Evolutionary conservation across 2,797 vertebrate species (phyloP), one percentile per base, ranked within the genome.

Genomic region (Arremon aurantiirostris): DNA sequence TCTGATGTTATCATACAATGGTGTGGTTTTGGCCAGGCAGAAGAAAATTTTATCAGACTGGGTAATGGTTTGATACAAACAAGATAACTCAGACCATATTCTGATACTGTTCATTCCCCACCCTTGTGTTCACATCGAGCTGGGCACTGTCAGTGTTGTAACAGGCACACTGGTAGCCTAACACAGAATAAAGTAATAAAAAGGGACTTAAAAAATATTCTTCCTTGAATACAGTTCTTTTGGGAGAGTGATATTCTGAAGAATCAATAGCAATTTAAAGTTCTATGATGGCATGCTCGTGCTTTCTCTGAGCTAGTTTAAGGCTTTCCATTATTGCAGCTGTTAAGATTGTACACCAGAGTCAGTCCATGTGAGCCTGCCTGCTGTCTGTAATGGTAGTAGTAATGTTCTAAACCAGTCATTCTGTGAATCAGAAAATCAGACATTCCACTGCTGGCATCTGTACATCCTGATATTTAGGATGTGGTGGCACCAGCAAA

Each of bases 1-100:
- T 15, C 8, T 3, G 11, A 6, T 1, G 0, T 50, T 78, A 8
- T 69, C 8, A 16, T 52, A 20, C 3, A 26, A 12, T 55, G 18
- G 30, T 82, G 22, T 35, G 76, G 26, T 55, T 82, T 84, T 69
- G 56, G 8, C 21, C 44, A 77, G 63, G 39, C 23, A 63, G 8
- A 20, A 52, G 59, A 7, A 71, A 69, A 26, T 73, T 70, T 70
- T 14, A 32, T 39, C 6, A 5, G 65, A 55, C 2, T 56, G 0
- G 37, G 37, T 44, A 30, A 22, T 60, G 32, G 21, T 80, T 90
- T 83, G 30, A 49, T 57, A 23, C 27, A 63, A 60, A 68, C 1
- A 0, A 32, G 4, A 4, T 64, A 68, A 46, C 34, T 63, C 34
- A 19, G 53, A 57, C 22, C 39, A 12, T 55, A 6, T 39, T 87